Percentiles rank a stretch among this genome's conserved stretches.
Conservation (phyloP, 2,797 vertebrate species). For the Muscicapa comitata region DNA sequence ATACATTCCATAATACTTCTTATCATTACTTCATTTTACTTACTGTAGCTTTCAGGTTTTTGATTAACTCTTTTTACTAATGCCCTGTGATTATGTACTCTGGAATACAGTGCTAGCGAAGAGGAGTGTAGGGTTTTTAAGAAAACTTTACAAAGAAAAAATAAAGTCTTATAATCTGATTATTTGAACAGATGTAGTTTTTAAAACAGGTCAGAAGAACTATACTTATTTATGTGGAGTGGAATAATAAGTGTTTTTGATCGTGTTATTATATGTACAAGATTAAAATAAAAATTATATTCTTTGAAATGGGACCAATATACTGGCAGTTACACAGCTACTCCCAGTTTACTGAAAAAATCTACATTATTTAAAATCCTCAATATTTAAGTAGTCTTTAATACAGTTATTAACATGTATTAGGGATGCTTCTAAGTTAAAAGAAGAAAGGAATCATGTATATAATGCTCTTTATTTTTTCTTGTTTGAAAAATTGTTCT, state of each 20-base stretch:
- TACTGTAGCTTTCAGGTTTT: slow-evolving; percentile 58
- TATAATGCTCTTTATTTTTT: slow-evolving; percentile 51
- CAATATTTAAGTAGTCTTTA: slow-evolving; percentile 72
- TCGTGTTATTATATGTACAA: slow-evolving; percentile 72
- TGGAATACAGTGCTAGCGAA: slow-evolving; percentile 44
- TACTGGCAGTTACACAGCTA: slow-evolving; percentile 61
- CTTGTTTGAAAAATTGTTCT: slow-evolving; percentile 9
- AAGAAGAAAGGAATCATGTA: slow-evolving; percentile 42
- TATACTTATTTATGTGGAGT: slow-evolving; percentile 73
- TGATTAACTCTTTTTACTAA: slow-evolving; percentile 65
- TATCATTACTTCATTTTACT: slow-evolving; percentile 50
- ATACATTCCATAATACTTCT: slow-evolving; percentile 62
- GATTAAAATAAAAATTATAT: slow-evolving; percentile 73
- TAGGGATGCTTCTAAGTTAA: slow-evolving; percentile 67
- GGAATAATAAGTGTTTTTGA: slow-evolving; percentile 46
- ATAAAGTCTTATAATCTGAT: slow-evolving; percentile 10
- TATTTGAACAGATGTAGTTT: slow-evolving; percentile 63
- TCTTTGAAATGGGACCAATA: slow-evolving; percentile 77
- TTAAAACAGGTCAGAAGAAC: slow-evolving; percentile 45
- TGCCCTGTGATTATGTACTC: slow-evolving; percentile 21
- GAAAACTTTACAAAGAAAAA: slow-evolving; percentile 33
- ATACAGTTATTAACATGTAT: slow-evolving; percentile 33
- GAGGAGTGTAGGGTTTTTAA: slow-evolving; percentile 37
- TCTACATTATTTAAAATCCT: slow-evolving; percentile 75
- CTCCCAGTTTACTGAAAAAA: slow-evolving; percentile 70